Percentiles rank a stretch among this genome's conserved stretches.
Evolutionary conservation across 2,888 invertebrate species (phyloP).

Genomic region (Andrena dorsata): DNA sequence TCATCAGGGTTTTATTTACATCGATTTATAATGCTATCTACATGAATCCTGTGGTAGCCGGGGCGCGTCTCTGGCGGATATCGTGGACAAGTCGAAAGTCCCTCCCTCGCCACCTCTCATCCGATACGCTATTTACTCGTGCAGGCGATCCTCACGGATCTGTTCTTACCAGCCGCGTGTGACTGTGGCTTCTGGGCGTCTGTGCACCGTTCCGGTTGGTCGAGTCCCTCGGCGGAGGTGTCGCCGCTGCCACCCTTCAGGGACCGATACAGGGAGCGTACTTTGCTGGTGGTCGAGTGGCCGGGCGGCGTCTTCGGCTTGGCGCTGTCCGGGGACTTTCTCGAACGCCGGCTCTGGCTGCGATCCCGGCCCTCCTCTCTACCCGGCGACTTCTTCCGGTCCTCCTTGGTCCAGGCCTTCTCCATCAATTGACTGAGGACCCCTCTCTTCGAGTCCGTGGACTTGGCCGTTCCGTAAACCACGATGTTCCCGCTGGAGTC

Average conservation of each 20-base stretch:
- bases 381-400: constrained; percentile 85
- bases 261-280: constrained; percentile 82
- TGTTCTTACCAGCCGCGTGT: constrained; percentile 73
- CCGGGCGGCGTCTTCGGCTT: constrained; percentile 82
- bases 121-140: constrained; percentile 41
- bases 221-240: constrained; percentile 77
- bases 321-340: constrained; percentile 82
- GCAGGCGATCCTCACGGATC: constrained; percentile 46
- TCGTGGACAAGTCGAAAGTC: constrained; percentile 6
- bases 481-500: constrained; percentile 83
- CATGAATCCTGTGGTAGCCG: constrained; percentile 31
- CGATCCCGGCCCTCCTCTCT: constrained; percentile 81
- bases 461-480: constrained; percentile 80
- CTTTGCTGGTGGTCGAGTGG: constrained; percentile 79
- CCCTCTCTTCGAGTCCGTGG: constrained; percentile 80
- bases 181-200: constrained; percentile 81
- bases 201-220: constrained; percentile 79
- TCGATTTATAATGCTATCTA: constrained; percentile 44
- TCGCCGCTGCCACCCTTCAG: constrained; percentile 77
- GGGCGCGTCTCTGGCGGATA: constrained; percentile 11
- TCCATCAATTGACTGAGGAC: constrained; percentile 87
- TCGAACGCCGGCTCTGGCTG: constrained; percentile 80
- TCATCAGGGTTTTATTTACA: constrained; percentile 57
- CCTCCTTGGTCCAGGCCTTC: constrained; percentile 86
- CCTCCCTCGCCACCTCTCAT: neutral